phyloP scores from a whole-genome alignment of 2,888 invertebrate genomes.

The Sarcophaga variegata region DNA sequence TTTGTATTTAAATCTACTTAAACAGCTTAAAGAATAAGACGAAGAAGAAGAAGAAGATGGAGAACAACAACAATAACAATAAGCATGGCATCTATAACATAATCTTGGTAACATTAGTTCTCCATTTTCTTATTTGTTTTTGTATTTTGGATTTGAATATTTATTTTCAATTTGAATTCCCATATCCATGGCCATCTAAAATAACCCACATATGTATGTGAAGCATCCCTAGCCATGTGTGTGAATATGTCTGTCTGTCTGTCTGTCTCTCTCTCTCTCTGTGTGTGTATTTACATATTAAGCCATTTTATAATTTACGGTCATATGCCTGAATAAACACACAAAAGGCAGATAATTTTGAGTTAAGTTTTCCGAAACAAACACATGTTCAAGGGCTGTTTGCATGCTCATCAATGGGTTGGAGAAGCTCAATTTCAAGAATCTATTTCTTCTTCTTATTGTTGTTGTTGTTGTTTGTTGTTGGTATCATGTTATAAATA shows the following conservation, averaged over 20 bases:
- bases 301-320: slow-evolving; percentile 73
- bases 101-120: slow-evolving; percentile 16
- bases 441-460: neutral
- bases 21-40: slow-evolving; percentile 18
- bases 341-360: slow-evolving; percentile 63
- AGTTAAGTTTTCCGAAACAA: slow-evolving; percentile 52
- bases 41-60: neutral
- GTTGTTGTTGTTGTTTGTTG: neutral
- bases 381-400: slow-evolving; percentile 36
- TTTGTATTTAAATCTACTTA: slow-evolving; percentile 33
- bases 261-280: neutral
- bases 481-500: neutral
- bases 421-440: slow-evolving; percentile 16
- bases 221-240: neutral
- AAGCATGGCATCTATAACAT: neutral
- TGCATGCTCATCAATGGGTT: slow-evolving; percentile 1
- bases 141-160: neutral
- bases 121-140: slow-evolving; percentile 7
- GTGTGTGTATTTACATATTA: slow-evolving; percentile 71
- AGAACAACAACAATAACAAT: neutral
- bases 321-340: slow-evolving; percentile 72
- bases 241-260: neutral
- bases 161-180: neutral
- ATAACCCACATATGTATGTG: neutral
- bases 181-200: neutral